Evolutionary conservation across 2,888 invertebrate genomes (phyloP), one percentile per base, ranked within the genome.

Genomic region (Trachelus iudaicus): DNA sequence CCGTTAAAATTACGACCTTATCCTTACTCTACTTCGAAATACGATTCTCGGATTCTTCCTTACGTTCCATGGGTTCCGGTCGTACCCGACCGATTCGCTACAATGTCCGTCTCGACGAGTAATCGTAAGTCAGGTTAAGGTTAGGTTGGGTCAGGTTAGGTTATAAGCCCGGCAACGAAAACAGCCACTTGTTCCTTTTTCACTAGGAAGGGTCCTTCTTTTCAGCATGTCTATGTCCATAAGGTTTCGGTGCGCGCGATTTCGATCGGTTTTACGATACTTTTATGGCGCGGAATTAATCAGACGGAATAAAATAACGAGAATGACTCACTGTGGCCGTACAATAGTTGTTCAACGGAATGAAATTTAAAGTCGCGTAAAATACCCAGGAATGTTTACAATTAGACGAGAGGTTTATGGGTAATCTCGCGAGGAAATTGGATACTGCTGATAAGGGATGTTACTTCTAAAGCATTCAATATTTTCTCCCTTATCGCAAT

Each of bases 221-320:
- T 69, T 69, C 69, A 12, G 30, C 71, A 9, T 71, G 15, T 71
- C 34, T 71, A 31, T 15, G 31, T 71, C 23, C 30, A 71, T 71
- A 56, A 56, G 56, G 56, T 56, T 56, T 6, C 9, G 56, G 56
- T 23, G 15, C 71, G 79, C 73, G 80, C 79, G 82, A 84, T 83
- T 82, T 77, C 77, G 80, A 80, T 80, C 80, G 75, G 78, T 87
- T 87, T 87, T 86, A 85, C 84, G 86, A 80, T 83, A 80, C 81
- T 85, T 88, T 88, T 88, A 88, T 84, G 81, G 85, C 78, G 71
- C 81, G 80, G 88, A 87, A 87, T 88, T 88, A 87, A 88, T 88
- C 87, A 87, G 82, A 86, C 76, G 86, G 83, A 87, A 87, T 85
- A 85, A 85, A 86, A 83, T 86, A 85, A 87, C 85, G 85, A 86